phyloP scores from a whole-genome alignment of 2,888 invertebrate genomes.

The Drosophila mimetica region DNA sequence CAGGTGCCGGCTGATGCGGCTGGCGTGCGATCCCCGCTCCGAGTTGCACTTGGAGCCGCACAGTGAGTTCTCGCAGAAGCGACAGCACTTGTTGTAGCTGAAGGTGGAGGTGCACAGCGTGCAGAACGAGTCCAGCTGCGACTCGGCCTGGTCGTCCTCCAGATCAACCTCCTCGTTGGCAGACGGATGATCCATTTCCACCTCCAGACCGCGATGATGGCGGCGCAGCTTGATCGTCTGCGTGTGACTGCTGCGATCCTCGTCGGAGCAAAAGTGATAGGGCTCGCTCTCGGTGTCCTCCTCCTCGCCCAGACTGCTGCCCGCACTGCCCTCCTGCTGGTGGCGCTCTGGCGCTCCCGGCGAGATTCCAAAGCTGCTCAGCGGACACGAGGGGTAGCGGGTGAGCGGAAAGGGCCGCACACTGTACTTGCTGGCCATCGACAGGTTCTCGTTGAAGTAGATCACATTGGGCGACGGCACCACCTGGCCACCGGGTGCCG shows the following conservation, averaged over 20 bases:
- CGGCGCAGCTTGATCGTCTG: constrained; percentile 54
- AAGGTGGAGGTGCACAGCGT: constrained; percentile 84
- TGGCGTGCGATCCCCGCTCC: constrained; percentile 69
- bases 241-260: constrained; percentile 69
- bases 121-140: constrained; percentile 83
- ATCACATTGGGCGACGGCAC: constrained; percentile 72
- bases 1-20: constrained; percentile 41
- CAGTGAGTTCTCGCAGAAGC: constrained; percentile 82
- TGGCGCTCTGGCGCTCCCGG: background rate
- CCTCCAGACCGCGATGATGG: no score
- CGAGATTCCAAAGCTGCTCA: constrained; percentile 62
- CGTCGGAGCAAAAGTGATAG: constrained; percentile 82
- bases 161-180: constrained; percentile 14
- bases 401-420: constrained; percentile 74
- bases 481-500: constrained; percentile 8
- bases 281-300: constrained; percentile 76
- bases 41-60: constrained; percentile 84
- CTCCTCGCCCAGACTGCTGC: constrained; percentile 67
- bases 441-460: constrained; percentile 84
- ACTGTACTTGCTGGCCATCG: constrained; percentile 83
- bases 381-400: constrained; percentile 74
- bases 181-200: constrained; percentile 3
- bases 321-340: constrained; percentile 42
- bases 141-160: constrained; percentile 60
- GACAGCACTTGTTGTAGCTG: constrained; percentile 83